A percentile compares a stretch with the other conserved stretches of the same genome.
These are phyloP conservation scores for Anableps anableps DNA, from an alignment of 2,797 vertebrate species.

Conservation along the genomic window DNA sequence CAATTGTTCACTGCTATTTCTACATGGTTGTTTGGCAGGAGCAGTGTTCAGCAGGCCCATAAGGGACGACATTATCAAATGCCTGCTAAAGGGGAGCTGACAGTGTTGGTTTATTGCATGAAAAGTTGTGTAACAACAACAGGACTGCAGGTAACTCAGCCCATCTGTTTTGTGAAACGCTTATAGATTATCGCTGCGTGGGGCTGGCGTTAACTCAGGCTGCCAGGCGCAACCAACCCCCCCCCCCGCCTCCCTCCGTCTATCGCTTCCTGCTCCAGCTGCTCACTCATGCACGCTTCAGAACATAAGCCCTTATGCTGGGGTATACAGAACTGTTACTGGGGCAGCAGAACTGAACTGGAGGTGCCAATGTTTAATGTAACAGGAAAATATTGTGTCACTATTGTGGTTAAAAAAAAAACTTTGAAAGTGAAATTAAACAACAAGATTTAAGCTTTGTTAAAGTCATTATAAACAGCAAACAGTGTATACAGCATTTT, in stretches of 20 bases:
- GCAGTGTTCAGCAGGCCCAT: slow-evolving; percentile 10
- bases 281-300: slow-evolving; percentile 40
- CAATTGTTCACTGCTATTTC: slow-evolving; percentile 20
- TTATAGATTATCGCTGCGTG: slow-evolving; percentile 56
- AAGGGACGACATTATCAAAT: slow-evolving; percentile 38
- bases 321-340: slow-evolving; percentile 21
- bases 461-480: neutral
- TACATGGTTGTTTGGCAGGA: slow-evolving; percentile 27
- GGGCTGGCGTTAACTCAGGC: slow-evolving; percentile 50
- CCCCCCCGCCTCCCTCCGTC: neutral
- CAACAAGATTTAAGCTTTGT: neutral
- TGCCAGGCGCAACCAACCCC: slow-evolving; percentile 32
- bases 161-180: slow-evolving; percentile 68
- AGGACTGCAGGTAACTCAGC: slow-evolving; percentile 59
- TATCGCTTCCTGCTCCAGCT: slow-evolving; percentile 34
- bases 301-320: slow-evolving; percentile 14
- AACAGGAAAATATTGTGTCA: slow-evolving; percentile 21
- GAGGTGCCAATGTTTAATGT: slow-evolving; percentile 11
- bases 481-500: neutral
- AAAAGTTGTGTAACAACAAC: slow-evolving; percentile 55
- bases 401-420: neutral
- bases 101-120: slow-evolving; percentile 48
- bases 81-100: slow-evolving; percentile 44
- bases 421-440: neutral
- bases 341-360: slow-evolving; percentile 7